Evolutionary conservation across 1,140 invertebrate genomes (phyloP).

Genomic region (Drosophila arawakana): DNA sequence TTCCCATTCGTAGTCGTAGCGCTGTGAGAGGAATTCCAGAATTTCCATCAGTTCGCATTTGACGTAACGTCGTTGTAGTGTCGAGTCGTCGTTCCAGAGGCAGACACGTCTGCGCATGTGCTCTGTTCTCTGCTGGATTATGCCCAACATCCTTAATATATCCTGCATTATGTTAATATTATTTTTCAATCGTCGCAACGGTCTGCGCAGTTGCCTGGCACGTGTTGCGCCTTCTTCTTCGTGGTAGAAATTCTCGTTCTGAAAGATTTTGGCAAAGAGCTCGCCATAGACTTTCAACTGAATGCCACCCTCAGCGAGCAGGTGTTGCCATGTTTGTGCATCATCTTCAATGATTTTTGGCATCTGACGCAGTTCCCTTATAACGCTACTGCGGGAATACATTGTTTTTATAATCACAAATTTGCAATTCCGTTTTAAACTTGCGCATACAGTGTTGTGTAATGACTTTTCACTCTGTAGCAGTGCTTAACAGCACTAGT

Average conservation of each 20-base stretch:
- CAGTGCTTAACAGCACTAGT: no score
- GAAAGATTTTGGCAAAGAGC: background rate
- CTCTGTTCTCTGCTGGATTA: constrained; percentile 9
- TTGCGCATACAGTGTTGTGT: background rate
- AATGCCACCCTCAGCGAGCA: background rate
- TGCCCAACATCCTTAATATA: constrained; percentile 1
- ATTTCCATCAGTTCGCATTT: constrained; percentile 13
- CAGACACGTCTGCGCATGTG: constrained; percentile 18
- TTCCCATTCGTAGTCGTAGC: constrained; percentile 56
- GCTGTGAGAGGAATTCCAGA: constrained; percentile 36
- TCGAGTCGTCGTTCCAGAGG: constrained; percentile 35
- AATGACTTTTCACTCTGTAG: no score
- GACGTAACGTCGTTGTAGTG: constrained; percentile 4
- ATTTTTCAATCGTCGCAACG: background rate
- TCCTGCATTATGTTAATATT: background rate
- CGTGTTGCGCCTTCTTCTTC: background rate
- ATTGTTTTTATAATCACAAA: background rate
- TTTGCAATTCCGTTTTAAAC: background rate
- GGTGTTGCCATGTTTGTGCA: background rate
- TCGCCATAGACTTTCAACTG: constrained; percentile 5
- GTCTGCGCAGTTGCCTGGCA: background rate
- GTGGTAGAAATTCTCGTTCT: background rate
- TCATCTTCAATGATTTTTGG: background rate
- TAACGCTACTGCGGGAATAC: no score
- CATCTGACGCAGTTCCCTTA: constrained; percentile 14